Evolutionary conservation across 1,140 invertebrate species (phyloP).

Genomic region (Atta texana): DNA sequence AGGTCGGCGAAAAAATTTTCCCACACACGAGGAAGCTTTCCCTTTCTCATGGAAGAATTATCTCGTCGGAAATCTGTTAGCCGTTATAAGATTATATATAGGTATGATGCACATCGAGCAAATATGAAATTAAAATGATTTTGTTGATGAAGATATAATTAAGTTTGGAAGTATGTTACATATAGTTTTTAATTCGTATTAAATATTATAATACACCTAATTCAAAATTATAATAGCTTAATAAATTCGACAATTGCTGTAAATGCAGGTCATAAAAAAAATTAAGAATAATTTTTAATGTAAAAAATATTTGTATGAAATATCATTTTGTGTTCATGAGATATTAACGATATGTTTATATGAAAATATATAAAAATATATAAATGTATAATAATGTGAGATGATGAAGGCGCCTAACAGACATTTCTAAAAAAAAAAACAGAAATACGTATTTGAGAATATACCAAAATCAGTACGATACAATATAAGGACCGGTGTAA

Average conservation of each 20-base stretch:
- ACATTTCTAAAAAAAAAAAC: neutral
- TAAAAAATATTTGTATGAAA: constrained; percentile 18
- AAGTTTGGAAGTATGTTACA: constrained; percentile 34
- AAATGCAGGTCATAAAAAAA: neutral
- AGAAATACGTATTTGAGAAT: constrained; percentile 18
- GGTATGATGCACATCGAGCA: constrained; percentile 8
- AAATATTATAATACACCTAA: constrained; percentile 16
- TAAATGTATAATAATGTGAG: neutral
- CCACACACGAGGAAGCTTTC: constrained; percentile 52
- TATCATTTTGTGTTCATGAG: constrained; percentile 22
- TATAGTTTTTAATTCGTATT: constrained; percentile 44
- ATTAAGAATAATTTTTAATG: neutral
- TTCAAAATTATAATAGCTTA: neutral
- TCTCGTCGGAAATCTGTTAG: constrained; percentile 56
- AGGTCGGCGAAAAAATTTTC: constrained; percentile 65
- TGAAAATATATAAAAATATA: constrained; percentile 33
- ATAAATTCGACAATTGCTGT: neutral
- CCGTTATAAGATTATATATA: constrained; percentile 23
- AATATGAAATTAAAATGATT: constrained; percentile 28
- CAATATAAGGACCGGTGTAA: constrained; percentile 15
- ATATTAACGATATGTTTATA: constrained; percentile 44
- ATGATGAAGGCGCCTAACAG: neutral
- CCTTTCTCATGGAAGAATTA: constrained; percentile 61
- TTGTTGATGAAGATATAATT: constrained; percentile 33
- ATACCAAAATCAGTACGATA: constrained; percentile 32